Evolutionary conservation across 2,113 vertebrate genomes (phyloP).

Genomic region (Isichthys henryi): DNA sequence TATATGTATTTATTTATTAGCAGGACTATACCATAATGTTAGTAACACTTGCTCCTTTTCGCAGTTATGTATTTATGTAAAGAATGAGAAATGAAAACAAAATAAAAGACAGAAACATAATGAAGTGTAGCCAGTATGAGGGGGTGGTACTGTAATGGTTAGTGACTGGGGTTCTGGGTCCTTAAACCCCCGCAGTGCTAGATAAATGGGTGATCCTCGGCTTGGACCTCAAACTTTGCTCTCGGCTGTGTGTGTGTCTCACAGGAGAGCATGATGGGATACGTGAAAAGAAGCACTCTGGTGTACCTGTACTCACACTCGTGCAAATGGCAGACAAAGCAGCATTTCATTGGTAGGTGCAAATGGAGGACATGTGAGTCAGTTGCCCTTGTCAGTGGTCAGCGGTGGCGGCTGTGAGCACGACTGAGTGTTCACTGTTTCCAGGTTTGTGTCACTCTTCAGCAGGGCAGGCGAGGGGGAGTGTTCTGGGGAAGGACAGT

Average conservation of each 20-base stretch:
- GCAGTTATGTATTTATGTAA: not conserved
- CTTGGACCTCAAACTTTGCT: not conserved
- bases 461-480: not conserved
- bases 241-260: not conserved
- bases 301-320: not conserved
- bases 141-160: not conserved
- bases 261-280: not conserved
- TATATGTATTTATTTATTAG: not conserved
- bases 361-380: not conserved
- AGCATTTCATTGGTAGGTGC: not conserved
- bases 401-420: not conserved
- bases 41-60: not conserved
- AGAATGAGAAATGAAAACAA: not conserved
- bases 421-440: not conserved
- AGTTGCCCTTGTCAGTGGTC: not conserved
- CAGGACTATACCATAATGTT: not conserved
- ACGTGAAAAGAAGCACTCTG: not conserved
- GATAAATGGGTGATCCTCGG: not conserved
- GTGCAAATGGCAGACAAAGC: not conserved
- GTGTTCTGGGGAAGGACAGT: not conserved
- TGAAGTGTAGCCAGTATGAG: not conserved
- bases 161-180: not conserved
- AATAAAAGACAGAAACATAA: not conserved
- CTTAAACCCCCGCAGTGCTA: not conserved
- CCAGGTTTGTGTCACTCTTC: not conserved